Conservation (phyloP, 2,888 invertebrate genomes). For the Gibbula magus region DNA sequence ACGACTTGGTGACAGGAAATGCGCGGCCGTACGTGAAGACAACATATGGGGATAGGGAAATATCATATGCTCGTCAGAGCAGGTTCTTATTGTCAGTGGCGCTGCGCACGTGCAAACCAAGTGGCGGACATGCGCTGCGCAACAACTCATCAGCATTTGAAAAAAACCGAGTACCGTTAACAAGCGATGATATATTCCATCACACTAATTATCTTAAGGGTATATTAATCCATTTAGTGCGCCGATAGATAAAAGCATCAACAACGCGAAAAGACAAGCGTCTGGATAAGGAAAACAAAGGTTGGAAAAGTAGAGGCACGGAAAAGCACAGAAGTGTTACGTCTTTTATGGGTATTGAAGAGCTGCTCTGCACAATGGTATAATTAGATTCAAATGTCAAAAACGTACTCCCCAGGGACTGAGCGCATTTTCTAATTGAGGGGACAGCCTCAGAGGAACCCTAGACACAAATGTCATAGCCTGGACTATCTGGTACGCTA, state of each 20-base stretch:
- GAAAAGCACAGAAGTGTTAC: background rate
- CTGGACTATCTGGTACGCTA: background rate
- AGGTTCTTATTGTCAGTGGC: background rate
- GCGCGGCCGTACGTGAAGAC: background rate
- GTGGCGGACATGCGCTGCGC: background rate
- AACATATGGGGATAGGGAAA: background rate
- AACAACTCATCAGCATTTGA: background rate
- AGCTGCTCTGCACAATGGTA: background rate
- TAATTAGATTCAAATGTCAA: conserved; percentile 15
- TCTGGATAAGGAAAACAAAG: background rate
- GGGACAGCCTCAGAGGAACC: background rate
- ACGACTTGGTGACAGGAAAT: background rate
- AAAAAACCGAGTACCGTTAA: background rate
- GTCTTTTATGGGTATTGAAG: conserved; percentile 8
- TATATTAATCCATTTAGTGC: background rate
- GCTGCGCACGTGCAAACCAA: background rate
- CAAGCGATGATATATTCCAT: background rate
- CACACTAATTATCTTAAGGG: background rate
- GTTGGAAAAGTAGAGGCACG: background rate
- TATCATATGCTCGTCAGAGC: background rate
- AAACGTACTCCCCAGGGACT: background rate
- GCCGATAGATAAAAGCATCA: background rate
- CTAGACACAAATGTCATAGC: background rate
- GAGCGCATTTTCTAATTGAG: conserved; percentile 11
- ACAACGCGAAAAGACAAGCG: background rate